Evolutionary conservation across 1,140 invertebrate genomes (phyloP).

Genomic region (Teleogryllus occipitalis): DNA sequence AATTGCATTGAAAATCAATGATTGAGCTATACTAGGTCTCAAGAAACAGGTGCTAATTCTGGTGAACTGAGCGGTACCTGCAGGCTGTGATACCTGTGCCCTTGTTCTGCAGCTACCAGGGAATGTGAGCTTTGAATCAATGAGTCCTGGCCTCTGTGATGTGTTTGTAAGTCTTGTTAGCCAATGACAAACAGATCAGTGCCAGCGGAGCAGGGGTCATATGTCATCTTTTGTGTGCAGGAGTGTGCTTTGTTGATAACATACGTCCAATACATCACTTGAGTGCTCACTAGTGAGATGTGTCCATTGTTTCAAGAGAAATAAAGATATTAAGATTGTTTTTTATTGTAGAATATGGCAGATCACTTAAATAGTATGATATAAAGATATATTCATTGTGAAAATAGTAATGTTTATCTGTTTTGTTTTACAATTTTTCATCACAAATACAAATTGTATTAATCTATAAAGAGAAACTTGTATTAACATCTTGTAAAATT

Average conservation of each 20-base stretch:
- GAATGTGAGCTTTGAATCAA: too few relatives aligned
- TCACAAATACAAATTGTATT: background rate
- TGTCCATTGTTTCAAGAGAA: background rate
- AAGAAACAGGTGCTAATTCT: too few relatives aligned
- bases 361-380: background rate
- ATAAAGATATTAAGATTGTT: background rate
- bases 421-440: constrained; percentile 5
- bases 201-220: too few relatives aligned
- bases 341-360: background rate
- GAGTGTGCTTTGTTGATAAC: too few relatives aligned
- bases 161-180: too few relatives aligned
- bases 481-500: constrained; percentile 7
- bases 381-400: background rate
- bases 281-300: background rate
- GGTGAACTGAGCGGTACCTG: background rate
- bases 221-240: too few relatives aligned
- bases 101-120: background rate
- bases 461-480: background rate
- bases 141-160: too few relatives aligned
- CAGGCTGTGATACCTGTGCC: background rate
- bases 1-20: too few relatives aligned
- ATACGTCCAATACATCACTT: background rate
- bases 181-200: too few relatives aligned
- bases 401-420: background rate
- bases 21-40: too few relatives aligned